Conservation (phyloP, 2,888 invertebrate genomes). For the Acleris emargana region DNA sequence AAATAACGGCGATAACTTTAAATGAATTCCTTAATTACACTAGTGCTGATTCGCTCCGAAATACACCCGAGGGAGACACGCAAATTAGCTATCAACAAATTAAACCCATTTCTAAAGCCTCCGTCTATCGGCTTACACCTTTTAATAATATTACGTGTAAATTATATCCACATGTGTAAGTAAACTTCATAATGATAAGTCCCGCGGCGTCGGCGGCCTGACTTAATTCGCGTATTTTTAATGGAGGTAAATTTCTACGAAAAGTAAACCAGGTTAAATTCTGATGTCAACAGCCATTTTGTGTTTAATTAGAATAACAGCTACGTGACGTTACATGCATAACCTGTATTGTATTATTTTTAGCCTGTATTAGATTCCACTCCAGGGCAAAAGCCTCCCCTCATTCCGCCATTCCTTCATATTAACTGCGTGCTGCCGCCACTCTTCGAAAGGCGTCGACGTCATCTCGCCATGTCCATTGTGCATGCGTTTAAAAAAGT, state of each 20-base stretch:
- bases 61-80: conserved; percentile 60
- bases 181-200: conserved; percentile 49
- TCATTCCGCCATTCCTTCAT: no score
- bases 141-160: conserved; percentile 51
- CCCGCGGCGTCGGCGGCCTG: conserved; percentile 18
- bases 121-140: conserved; percentile 58
- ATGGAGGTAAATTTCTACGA: not conserved
- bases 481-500: no score
- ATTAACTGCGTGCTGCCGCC: no score
- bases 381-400: no score
- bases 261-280: not conserved
- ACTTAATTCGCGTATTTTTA: conserved; percentile 9
- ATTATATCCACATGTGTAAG: conserved; percentile 51
- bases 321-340: no score
- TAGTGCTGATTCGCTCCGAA: conserved; percentile 78
- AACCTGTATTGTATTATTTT: not conserved
- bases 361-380: no score
- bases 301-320: no score
- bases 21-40: conserved; percentile 78
- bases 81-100: conserved; percentile 76
- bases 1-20: conserved; percentile 69
- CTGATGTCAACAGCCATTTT: not conserved
- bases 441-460: no score
- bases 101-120: conserved; percentile 62
- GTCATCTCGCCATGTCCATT: no score